Base-by-base conservation (phyloP, 2,888 invertebrate species). In the Tetranychus truncatus region DNA sequence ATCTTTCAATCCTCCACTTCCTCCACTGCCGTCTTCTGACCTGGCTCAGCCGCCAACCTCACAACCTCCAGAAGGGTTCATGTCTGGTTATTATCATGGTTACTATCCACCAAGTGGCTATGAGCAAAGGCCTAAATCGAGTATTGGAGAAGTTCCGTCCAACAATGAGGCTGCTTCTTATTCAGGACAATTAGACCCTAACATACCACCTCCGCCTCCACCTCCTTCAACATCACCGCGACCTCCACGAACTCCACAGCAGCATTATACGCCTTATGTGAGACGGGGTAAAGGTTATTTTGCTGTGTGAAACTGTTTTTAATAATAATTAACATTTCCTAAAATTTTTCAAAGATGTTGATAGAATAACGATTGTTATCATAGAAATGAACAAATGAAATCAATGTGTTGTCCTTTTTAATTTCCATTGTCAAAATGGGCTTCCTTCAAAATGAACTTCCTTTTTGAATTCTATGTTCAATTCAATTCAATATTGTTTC, bases 121-220 rank as follows among this genome's bases (percentile, higher is more conserved):
- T 5, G 18, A 66, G 66, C 66, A 66, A 66, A 66, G 34, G 4
- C 34, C 34, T 34, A 34, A 34, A 34, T 34, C 20, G 66, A 66
- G 18, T 18, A 66, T 20, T 66, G 66, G 66, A 69, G 69, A 20
- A 18, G 69, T 55, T 55, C 55, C 69, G 34, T 20, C 69, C 34
- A n/a, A 18, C n/a, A n/a, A 9, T 11, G 69, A 20, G 34, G 20
- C 69, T 9, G 9, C 34, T 69, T 34, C 69, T 18, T 20, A 69
- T 69, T 69, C 69, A n/a, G 9, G 69, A 18, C 34, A 69, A 24
- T 69, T 34, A 69, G 69, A 72, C 15, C 45, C 72, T 18, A 44
- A 72, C 45, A 45, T 72, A 1, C 72, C 72, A 18, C 72, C 72
- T 45, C 72, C 72, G 15, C 72, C 72, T 15, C 72, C 72, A n/a